phyloP scores from a whole-genome alignment of 1,140 invertebrate genomes.

The Grapholita molesta region DNA sequence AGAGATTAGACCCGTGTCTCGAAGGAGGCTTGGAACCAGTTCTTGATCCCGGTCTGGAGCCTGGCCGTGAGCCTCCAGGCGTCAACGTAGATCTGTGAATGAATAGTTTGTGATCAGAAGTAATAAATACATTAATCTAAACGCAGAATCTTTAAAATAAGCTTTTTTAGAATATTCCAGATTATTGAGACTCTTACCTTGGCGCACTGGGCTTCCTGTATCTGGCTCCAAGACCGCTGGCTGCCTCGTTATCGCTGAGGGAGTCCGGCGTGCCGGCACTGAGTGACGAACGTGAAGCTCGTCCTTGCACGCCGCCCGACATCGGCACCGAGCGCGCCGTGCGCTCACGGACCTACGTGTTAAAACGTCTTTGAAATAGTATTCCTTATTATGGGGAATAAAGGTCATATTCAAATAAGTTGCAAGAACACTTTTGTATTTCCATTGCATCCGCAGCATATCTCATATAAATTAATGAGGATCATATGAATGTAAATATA shows the following conservation, averaged over 20 bases:
- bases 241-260: conserved; percentile 91
- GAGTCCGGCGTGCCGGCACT: conserved; percentile 92
- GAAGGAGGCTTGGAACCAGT: conserved; percentile 93
- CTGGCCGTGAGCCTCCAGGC: conserved; percentile 85
- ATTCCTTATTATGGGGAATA: background rate
- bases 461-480: background rate
- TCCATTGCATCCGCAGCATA: background rate
- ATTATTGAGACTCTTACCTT: conserved; percentile 77
- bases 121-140: background rate
- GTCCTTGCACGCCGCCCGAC: conserved; percentile 78
- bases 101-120: background rate
- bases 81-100: conserved; percentile 78
- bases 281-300: conserved; percentile 84
- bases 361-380: background rate
- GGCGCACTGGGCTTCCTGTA: conserved; percentile 80
- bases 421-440: background rate
- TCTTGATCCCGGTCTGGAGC: conserved; percentile 89
- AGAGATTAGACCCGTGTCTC: conserved; percentile 94
- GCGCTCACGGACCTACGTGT: conserved; percentile 90
- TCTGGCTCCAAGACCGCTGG: conserved; percentile 81
- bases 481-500: background rate
- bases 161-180: background rate
- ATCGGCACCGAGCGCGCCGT: conserved; percentile 92
- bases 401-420: background rate
- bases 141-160: background rate